phyloP scores from a whole-genome alignment of 2,797 vertebrate genomes.

The Tapera naevia region DNA sequence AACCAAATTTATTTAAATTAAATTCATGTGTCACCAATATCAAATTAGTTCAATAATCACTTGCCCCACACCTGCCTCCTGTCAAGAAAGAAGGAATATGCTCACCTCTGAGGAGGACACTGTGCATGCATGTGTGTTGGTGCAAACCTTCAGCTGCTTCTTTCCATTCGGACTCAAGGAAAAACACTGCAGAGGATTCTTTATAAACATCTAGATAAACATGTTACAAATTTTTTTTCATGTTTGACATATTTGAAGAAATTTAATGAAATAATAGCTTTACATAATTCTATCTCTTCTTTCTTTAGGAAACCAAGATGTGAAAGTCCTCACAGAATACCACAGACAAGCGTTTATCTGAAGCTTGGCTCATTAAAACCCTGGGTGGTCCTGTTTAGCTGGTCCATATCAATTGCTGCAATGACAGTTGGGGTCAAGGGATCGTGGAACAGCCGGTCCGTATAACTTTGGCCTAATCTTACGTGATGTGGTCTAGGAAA shows the following conservation, averaged over 20 bases:
- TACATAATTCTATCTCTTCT: background rate
- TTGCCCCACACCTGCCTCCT: background rate
- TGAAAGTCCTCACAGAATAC: background rate
- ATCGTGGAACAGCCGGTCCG: background rate
- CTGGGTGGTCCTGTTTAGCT: slow-evolving; percentile 33
- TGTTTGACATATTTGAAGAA: background rate
- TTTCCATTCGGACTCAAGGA: background rate
- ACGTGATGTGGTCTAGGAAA: slow-evolving; percentile 46
- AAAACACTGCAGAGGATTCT: background rate
- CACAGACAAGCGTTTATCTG: background rate
- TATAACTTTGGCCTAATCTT: slow-evolving; percentile 41
- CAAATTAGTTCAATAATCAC: background rate
- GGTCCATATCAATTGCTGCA: slow-evolving; percentile 6
- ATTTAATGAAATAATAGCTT: background rate
- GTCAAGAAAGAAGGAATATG: background rate
- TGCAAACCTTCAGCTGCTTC: background rate
- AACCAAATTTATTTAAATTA: background rate
- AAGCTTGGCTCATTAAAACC: background rate
- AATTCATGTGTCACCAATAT: background rate
- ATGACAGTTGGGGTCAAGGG: background rate
- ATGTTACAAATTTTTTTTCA: background rate
- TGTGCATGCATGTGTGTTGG: background rate
- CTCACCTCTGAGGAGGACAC: background rate
- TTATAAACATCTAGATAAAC: background rate
- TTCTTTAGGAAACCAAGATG: background rate